These are phyloP conservation scores for Chaetops frenatus DNA, from an alignment of 2,113 vertebrate species.

Conservation along the genomic window DNA sequence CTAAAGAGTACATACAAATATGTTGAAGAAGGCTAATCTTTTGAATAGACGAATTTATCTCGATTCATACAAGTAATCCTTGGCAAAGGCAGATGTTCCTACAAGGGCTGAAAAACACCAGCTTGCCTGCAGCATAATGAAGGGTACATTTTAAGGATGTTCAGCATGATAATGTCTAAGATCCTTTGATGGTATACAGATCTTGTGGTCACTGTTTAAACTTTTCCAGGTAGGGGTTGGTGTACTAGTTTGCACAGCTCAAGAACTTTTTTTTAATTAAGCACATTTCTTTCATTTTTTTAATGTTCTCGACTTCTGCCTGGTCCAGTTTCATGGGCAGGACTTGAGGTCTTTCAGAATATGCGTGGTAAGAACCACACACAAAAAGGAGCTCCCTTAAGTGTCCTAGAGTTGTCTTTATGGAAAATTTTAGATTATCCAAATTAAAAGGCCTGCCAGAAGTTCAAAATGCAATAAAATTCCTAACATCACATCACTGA, in stretches of 20 bases:
- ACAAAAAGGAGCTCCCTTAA: not conserved
- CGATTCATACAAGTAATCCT: not conserved
- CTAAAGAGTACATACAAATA: not conserved
- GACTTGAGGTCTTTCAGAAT: not conserved
- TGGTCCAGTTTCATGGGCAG: not conserved
- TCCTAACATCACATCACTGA: not conserved
- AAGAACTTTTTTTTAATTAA: not conserved
- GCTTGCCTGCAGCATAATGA: not conserved
- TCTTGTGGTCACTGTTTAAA: not conserved
- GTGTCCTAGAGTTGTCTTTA: not conserved
- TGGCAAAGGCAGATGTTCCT: not conserved
- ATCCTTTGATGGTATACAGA: not conserved
- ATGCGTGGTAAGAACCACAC: not conserved
- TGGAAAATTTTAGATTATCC: not conserved
- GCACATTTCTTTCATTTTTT: not conserved
- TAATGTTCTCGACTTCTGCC: not conserved
- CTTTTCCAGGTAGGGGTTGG: not conserved
- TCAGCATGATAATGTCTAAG: not conserved
- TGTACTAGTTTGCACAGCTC: not conserved
- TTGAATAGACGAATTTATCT: not conserved
- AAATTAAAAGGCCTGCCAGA: constrained; percentile 14
- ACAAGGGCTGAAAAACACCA: not conserved
- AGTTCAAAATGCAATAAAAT: constrained; percentile 13
- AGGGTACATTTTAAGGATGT: not conserved
- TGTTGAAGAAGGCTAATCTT: not conserved